These are phyloP conservation scores for Sicus ferrugineus DNA, from an alignment of 2,888 invertebrate genomes.

Conservation along the genomic window DNA sequence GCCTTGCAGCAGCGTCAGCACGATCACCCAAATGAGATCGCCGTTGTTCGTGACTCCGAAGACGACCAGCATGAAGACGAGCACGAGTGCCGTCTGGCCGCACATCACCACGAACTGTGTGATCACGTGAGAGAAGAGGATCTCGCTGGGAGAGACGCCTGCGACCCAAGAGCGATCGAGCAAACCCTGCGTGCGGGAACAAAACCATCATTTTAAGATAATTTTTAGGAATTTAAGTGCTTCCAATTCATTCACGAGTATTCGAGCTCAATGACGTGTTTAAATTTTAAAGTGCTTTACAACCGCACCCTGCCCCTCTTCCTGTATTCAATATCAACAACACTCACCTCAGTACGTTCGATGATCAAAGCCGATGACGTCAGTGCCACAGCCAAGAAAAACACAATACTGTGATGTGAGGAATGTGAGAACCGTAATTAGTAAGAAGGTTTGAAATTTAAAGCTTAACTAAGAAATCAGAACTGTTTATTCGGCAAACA, in stretches of 20 bases:
- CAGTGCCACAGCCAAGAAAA: conserved; percentile 93
- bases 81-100: conserved; percentile 89
- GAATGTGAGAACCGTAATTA: conserved; percentile 4
- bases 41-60: conserved; percentile 92
- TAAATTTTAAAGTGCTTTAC: too few species aligned
- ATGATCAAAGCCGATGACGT: conserved; percentile 92
- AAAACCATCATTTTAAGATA: too few species aligned
- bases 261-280: too few species aligned
- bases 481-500: not conserved
- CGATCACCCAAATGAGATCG: conserved; percentile 82
- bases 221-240: not conserved
- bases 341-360: conserved; percentile 79
- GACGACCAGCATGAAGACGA: conserved; percentile 90
- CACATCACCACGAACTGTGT: conserved; percentile 96
- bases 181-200: conserved; percentile 70
- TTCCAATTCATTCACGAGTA: too few species aligned
- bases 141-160: conserved; percentile 89
- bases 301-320: too few species aligned
- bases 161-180: conserved; percentile 94
- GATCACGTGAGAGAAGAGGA: conserved; percentile 90
- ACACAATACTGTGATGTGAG: conserved; percentile 77
- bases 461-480: not conserved
- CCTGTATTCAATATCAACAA: too few species aligned
- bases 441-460: not conserved
- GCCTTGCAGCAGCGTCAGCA: conserved; percentile 87